These are phyloP conservation scores for Peromyscus nudipes DNA, from an alignment of 2,797 vertebrate species.

Conservation along the genomic window DNA sequence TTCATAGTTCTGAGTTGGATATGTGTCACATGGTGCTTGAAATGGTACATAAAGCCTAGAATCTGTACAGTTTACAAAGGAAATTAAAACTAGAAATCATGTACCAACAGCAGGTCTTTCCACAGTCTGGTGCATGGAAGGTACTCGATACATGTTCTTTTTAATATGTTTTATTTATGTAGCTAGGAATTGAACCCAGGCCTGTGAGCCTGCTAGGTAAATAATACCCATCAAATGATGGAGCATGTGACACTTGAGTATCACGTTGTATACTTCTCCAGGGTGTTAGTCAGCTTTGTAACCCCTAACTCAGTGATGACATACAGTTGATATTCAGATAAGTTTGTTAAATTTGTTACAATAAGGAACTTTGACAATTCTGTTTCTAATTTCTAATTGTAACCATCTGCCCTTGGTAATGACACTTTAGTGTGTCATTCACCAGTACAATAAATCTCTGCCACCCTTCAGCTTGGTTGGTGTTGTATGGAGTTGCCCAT, in stretches of 20 bases:
- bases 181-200: not conserved
- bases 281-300: not conserved
- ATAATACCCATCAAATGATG: not conserved
- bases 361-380: conserved; percentile 19
- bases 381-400: conserved; percentile 53
- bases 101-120: not conserved
- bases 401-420: not conserved
- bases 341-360: conserved; percentile 33
- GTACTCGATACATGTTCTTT: not conserved
- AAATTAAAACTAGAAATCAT: conserved; percentile 53
- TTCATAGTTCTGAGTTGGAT: not conserved
- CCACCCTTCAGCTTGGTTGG: not conserved
- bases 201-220: not conserved
- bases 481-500: not conserved
- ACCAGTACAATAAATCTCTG: not conserved
- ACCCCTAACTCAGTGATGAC: not conserved
- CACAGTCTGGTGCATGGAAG: not conserved
- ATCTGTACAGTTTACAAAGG: conserved; percentile 6
- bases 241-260: not conserved
- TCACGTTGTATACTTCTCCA: not conserved
- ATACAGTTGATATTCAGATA: conserved; percentile 23
- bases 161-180: not conserved
- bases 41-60: conserved; percentile 6
- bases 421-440: conserved; percentile 1
- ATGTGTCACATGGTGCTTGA: not conserved